Percentiles rank a stretch among this genome's conserved stretches.
These are phyloP conservation scores for Cephalopachus bancanus DNA, from an alignment of 2,797 vertebrate genomes.

Conservation along the genomic window DNA sequence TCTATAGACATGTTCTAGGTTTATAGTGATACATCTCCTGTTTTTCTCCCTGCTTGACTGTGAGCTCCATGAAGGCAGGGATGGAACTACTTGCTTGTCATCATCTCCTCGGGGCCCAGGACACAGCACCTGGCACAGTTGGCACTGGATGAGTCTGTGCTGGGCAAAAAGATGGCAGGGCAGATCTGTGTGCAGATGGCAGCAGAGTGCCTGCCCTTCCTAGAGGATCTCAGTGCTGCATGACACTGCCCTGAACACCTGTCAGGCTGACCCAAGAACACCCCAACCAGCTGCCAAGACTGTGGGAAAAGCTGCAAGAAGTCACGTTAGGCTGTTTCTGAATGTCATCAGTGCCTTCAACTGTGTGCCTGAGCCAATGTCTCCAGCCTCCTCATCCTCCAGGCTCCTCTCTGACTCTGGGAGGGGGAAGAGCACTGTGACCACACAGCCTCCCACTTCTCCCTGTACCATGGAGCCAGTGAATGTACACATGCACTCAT, in stretches of 20 bases:
- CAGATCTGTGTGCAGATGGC: rapidly evolving
- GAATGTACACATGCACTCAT: neutral
- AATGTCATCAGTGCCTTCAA: rapidly evolving
- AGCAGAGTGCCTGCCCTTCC: neutral
- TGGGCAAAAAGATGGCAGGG: rapidly evolving
- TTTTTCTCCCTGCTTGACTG: neutral
- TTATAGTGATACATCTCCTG: rapidly evolving
- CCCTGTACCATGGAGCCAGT: rapidly evolving
- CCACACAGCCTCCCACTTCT: neutral
- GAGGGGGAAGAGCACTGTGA: neutral
- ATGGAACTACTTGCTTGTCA: neutral
- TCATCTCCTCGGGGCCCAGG: neutral
- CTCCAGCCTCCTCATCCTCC: neutral
- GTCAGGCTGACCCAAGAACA: neutral
- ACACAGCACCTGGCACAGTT: too few species aligned
- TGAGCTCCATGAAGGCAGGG: neutral
- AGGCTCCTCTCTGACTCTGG: neutral
- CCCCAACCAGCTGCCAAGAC: neutral
- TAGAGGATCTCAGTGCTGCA: neutral
- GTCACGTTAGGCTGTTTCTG: rapidly evolving
- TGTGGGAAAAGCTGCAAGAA: neutral
- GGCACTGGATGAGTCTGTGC: neutral
- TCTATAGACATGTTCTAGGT: neutral
- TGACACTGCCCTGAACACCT: neutral
- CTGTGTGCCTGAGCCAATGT: rapidly evolving